A percentile compares a stretch with the other conserved stretches of the same genome.
Evolutionary conservation across 2,113 vertebrate species (phyloP).

Genomic region (Sorex araneus): DNA sequence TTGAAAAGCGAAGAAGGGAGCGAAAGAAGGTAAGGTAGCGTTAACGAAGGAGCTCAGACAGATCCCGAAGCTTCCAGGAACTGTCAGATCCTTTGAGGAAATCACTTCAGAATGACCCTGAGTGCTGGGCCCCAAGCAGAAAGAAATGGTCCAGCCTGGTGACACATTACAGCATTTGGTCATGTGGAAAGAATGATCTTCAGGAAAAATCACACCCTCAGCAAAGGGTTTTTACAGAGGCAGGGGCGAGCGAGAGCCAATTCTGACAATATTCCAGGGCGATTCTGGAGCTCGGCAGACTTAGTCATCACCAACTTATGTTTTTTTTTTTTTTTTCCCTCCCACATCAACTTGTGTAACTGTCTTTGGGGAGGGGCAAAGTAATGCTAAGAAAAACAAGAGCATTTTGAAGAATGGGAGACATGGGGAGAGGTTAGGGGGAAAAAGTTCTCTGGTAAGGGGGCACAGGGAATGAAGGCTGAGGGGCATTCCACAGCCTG

Average conservation of each 20-base stretch:
- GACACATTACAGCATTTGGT: constrained; percentile 60
- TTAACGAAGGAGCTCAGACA: not conserved
- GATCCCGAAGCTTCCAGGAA: constrained; percentile 18
- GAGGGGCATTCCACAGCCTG: not conserved
- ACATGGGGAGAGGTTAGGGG: not conserved
- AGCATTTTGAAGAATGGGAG: constrained; percentile 15
- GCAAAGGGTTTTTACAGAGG: constrained; percentile 70
- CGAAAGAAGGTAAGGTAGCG: not conserved
- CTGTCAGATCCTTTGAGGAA: not conserved
- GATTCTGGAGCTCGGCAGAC: constrained; percentile 28
- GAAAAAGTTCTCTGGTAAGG: not conserved
- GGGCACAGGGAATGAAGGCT: not conserved
- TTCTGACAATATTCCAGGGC: constrained; percentile 26
- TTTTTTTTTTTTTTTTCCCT: constrained; percentile 63
- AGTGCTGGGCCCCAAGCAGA: not conserved
- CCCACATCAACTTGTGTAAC: constrained; percentile 80
- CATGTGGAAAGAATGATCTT: constrained; percentile 81
- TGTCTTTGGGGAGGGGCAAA: constrained; percentile 69
- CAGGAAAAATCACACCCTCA: constrained; percentile 78
- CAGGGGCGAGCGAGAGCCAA: constrained; percentile 52
- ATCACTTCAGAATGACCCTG: not conserved
- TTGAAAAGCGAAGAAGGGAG: not conserved
- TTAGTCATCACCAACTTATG: constrained; percentile 74
- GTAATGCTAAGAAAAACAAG: constrained; percentile 70
- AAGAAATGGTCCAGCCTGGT: not conserved